Evolutionary conservation across 2,888 invertebrate species (phyloP).

Genomic region (Eupsilia transversa): DNA sequence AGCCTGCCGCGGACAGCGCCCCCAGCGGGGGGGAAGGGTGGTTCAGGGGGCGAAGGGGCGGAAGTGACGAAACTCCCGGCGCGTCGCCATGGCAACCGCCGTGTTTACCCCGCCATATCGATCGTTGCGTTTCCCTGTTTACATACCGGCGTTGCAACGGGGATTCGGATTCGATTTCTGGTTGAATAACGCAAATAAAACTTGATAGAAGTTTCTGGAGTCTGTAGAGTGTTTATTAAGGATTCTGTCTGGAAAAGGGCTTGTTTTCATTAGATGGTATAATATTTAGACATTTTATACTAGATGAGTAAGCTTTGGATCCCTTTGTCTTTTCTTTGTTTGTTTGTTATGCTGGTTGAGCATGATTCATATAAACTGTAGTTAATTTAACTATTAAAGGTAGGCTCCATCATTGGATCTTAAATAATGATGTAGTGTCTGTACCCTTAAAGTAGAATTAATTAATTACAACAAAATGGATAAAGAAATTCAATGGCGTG

Average conservation of each 20-base stretch:
- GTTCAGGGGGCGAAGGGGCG: conserved; percentile 70
- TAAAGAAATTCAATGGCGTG: background rate
- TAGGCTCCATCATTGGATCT: background rate
- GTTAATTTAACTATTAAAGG: background rate
- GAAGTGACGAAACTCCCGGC: conserved; percentile 85
- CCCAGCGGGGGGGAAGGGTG: conserved; percentile 65
- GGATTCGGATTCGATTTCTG: conserved; percentile 62
- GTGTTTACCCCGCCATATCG: conserved; percentile 90
- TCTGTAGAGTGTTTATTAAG: conserved; percentile 20
- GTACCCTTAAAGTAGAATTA: background rate
- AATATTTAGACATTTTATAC: background rate
- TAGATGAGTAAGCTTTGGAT: background rate
- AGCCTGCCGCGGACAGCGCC: conserved; percentile 77
- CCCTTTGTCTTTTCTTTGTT: conserved; percentile 48
- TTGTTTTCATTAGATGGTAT: conserved; percentile 25
- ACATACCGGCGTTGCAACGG: conserved; percentile 76
- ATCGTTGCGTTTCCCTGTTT: conserved; percentile 84
- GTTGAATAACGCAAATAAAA: conserved; percentile 53
- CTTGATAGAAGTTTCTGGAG: conserved; percentile 32
- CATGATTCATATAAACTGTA: background rate
- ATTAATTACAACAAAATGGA: background rate
- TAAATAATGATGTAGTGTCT: background rate
- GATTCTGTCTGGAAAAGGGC: conserved; percentile 9
- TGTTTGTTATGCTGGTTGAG: background rate
- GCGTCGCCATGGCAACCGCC: conserved; percentile 88